Evolutionary conservation across 2,113 vertebrate genomes (phyloP), one percentile per base, ranked within the genome.

Genomic region (Parus major): DNA sequence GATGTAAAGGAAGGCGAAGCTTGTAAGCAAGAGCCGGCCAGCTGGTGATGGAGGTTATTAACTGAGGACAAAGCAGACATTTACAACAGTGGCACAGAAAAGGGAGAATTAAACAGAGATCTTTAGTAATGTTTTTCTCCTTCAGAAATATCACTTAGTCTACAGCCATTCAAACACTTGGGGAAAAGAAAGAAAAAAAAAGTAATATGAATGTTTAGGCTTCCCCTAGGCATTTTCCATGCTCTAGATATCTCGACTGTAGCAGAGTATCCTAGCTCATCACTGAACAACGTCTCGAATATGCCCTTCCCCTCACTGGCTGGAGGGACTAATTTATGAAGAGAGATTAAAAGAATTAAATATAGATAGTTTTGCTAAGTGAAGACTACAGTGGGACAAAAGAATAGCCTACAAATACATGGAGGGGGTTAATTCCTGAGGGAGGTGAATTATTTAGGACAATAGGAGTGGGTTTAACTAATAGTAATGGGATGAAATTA

Each of bases 331-430:
- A 96, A 96, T 96, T 96, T 94, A 90, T 84, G 76, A 92, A 88
- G 57, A 90, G 90, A 97, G 94, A 97, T 96, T 92, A 86, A 93
- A 97, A 92, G 80, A 96, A 96, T 97, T 94, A 96, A 96, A 96
- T 96, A 96, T 96, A 96, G 94, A 95, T 95, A 93, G 33, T 82
- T 90, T 86, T 0, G 1, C 90, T 95, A 96, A 94, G 80, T 92
- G 86, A 94, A 83, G 88, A 72, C 86, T 96, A 68, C 88, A 93
- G 69, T 65, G 65, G 86, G 93, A 96, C 95, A 91, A 93, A 96
- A 92, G 92, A 82, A 82, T 75, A 88, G 76, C 61, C 93, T 92
- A 68, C 69, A 69, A 94, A 96, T 93, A 95, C 69, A 64, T 14
- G 53, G 65, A 93, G 50, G 69, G 82, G 56, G n/a, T 64, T 90